These are phyloP conservation scores for Megaceryle torquata DNA, from an alignment of 2,113 vertebrate genomes.

Conservation along the genomic window DNA sequence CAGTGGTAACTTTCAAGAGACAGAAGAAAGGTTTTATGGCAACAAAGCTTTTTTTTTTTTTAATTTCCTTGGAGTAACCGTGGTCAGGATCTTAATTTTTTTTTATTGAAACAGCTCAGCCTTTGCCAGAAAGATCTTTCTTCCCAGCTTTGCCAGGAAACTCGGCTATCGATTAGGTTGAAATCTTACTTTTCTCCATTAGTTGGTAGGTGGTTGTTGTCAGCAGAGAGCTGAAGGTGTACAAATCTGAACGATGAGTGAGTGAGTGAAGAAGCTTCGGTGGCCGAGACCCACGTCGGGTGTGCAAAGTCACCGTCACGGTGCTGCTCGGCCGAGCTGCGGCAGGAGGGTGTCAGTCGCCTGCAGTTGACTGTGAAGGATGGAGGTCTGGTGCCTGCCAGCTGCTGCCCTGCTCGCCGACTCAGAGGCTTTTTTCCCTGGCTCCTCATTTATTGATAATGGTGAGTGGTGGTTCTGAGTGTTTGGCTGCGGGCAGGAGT, in stretches of 20 bases:
- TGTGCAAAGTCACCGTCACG: not conserved
- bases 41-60: not conserved
- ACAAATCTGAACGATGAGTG: not conserved
- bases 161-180: not conserved
- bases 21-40: not conserved
- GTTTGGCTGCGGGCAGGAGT: not conserved
- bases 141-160: not conserved
- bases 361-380: not conserved
- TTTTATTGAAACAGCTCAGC: not conserved
- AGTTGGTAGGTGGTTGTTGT: not conserved
- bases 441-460: not conserved
- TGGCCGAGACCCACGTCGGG: fast-evolving
- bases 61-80: not conserved
- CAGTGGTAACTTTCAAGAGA: not conserved
- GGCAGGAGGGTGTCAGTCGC: not conserved
- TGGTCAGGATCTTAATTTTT: not conserved
- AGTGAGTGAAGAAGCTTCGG: not conserved
- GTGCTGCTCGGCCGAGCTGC: fast-evolving
- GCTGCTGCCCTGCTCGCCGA: fast-evolving
- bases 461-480: not conserved
- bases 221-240: not conserved
- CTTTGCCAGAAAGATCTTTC: not conserved
- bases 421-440: not conserved
- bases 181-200: not conserved
- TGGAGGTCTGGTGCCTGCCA: not conserved